Conservation (phyloP, 2,113 vertebrate genomes). For the Muscicapa adusta region DNA sequence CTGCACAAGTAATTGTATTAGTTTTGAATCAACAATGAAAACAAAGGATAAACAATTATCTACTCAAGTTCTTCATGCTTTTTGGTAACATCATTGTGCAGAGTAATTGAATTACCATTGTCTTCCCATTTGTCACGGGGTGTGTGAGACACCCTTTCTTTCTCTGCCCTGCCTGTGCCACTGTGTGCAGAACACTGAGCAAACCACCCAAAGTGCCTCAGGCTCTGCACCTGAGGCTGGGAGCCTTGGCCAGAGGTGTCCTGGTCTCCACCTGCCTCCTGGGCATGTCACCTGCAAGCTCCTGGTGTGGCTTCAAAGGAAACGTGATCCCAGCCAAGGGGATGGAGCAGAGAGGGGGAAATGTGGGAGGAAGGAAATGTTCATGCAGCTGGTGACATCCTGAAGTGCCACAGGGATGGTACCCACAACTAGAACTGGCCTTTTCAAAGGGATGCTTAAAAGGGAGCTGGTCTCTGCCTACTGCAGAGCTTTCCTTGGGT, state of each 20-base stretch:
- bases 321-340: not conserved
- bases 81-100: not conserved
- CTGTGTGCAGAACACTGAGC: not conserved
- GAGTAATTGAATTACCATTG: not conserved
- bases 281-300: not conserved
- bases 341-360: not conserved
- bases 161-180: not conserved
- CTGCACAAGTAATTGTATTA: slow-evolving; percentile 43
- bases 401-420: not conserved
- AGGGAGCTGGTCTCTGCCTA: not conserved
- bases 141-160: slow-evolving; percentile 11
- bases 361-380: not conserved
- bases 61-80: slow-evolving; percentile 33
- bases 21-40: slow-evolving; percentile 35
- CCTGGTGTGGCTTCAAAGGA: not conserved
- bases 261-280: not conserved
- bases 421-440: not conserved
- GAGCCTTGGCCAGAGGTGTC: not conserved
- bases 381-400: not conserved
- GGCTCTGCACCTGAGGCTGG: not conserved
- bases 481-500: not conserved
- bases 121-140: not conserved
- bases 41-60: slow-evolving; percentile 40
- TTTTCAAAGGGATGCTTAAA: not conserved
- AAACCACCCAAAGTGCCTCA: not conserved